Evolutionary conservation across 2,888 invertebrate genomes (phyloP).

Genomic region (Drosophila atripex): DNA sequence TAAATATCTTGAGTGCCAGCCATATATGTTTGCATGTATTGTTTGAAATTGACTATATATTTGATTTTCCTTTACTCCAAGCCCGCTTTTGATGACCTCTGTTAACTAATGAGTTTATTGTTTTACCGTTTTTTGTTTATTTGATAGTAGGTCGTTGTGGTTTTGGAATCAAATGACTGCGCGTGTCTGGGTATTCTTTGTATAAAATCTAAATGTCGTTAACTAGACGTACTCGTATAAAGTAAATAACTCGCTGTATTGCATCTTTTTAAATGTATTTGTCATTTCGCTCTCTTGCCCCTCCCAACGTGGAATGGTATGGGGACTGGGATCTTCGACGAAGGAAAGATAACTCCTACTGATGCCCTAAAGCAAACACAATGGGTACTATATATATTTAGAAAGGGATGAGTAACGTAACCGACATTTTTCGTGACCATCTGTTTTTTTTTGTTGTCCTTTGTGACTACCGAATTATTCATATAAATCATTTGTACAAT

Average conservation of each 20-base stretch:
- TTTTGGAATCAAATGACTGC: conserved; percentile 30
- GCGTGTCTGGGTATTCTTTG: conserved; percentile 54
- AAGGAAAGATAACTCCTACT: conserved; percentile 8
- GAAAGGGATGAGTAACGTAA: conserved; percentile 15
- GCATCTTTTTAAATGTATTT: conserved; percentile 36
- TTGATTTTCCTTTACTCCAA: conserved; percentile 63
- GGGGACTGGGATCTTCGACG: conserved; percentile 7
- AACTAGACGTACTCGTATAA: conserved; percentile 72
- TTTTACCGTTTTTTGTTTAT: conserved; percentile 2
- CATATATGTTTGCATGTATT: conserved; percentile 58
- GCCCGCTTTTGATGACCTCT: conserved; percentile 35
- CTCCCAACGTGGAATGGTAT: background rate
- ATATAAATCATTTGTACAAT: conserved; percentile 81
- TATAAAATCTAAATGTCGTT: conserved; percentile 76
- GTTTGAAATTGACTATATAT: conserved; percentile 73
- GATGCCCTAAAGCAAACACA: conserved; percentile 28
- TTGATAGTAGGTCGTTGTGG: conserved; percentile 13
- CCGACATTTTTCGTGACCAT: conserved; percentile 5
- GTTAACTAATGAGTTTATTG: conserved; percentile 24
- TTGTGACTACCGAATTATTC: conserved; percentile 48
- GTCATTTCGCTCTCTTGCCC: conserved; percentile 28
- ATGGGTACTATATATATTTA: conserved; percentile 9
- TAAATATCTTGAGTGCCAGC: conserved; percentile 58
- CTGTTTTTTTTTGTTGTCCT: conserved; percentile 6
- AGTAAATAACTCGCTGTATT: conserved; percentile 75